phyloP scores from a whole-genome alignment of 2,797 vertebrate genomes.

The Alosa sapidissima region DNA sequence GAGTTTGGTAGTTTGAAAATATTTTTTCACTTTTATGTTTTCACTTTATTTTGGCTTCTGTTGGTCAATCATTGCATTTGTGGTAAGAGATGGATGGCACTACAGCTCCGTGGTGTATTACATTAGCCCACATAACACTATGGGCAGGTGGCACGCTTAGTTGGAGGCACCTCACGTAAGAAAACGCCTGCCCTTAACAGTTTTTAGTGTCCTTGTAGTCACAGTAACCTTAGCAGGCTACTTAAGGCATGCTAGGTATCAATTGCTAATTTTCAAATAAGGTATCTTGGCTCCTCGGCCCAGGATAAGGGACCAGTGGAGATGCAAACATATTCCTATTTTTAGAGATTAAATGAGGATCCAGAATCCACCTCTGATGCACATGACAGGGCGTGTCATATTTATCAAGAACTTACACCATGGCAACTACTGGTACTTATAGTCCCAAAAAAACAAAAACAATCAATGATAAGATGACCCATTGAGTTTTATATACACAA shows the following conservation, averaged over 20 bases:
- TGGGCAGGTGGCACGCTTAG: not conserved
- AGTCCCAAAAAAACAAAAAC: not conserved
- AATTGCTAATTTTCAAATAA: not conserved
- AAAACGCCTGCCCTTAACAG: not conserved
- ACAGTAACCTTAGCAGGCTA: not conserved
- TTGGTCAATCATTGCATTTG: not conserved
- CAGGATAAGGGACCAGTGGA: not conserved
- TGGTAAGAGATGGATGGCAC: not conserved
- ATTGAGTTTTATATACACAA: slow-evolving; percentile 4
- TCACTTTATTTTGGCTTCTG: not conserved
- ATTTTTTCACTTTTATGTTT: not conserved
- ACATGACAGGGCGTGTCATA: not conserved
- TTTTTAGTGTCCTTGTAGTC: not conserved
- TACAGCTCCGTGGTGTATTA: not conserved
- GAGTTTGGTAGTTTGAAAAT: not conserved
- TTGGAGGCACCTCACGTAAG: not conserved
- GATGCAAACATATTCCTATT: not conserved
- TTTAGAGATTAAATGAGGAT: not conserved
- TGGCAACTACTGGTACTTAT: not conserved
- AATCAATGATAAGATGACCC: slow-evolving; percentile 14
- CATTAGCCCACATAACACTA: not conserved
- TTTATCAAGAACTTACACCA: not conserved
- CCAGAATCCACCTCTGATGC: not conserved
- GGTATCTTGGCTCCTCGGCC: not conserved
- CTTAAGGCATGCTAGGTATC: not conserved